These are phyloP conservation scores for Zygogramma bicolorata DNA, from an alignment of 2,888 invertebrate genomes.

Conservation along the genomic window DNA sequence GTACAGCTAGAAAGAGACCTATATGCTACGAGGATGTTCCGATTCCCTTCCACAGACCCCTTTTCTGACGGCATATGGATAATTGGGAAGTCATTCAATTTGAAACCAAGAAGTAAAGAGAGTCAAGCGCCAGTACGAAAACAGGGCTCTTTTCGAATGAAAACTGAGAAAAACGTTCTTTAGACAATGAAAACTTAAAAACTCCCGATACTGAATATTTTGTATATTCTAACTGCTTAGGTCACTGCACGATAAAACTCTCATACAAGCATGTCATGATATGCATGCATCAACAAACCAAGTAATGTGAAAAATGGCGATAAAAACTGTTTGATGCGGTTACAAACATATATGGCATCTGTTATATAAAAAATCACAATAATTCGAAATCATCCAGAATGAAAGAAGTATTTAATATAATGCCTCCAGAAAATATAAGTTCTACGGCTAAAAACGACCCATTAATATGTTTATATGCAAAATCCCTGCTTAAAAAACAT, in stretches of 20 bases:
- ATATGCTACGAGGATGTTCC: conserved; percentile 39
- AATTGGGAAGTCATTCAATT: conserved; percentile 29
- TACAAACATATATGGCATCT: conserved; percentile 40
- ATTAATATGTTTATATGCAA: too few relatives aligned
- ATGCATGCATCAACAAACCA: conserved; percentile 40
- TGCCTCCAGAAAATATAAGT: conserved; percentile 47
- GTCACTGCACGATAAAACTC: conserved; percentile 35
- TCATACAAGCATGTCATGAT: conserved; percentile 40
- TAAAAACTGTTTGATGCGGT: conserved; percentile 32
- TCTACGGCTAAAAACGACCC: conserved; percentile 42
- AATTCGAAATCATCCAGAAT: conserved; percentile 35
- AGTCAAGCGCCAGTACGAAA: conserved; percentile 27
- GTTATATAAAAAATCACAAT: conserved; percentile 32
- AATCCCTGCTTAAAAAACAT: conserved; percentile 41
- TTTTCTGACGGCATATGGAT: conserved; percentile 35
- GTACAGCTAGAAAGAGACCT: conserved; percentile 40
- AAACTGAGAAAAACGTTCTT: conserved; percentile 30
- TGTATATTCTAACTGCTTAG: conserved; percentile 38
- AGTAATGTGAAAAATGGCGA: conserved; percentile 19
- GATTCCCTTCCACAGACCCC: conserved; percentile 39
- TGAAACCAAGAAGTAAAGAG: conserved; percentile 39
- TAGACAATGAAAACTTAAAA: conserved; percentile 39
- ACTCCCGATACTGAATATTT: conserved; percentile 34
- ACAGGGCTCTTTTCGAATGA: conserved; percentile 34
- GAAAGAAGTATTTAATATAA: conserved; percentile 44